Conservation (phyloP, 2,797 vertebrate genomes). For the Chiloscyllium punctatum region DNA sequence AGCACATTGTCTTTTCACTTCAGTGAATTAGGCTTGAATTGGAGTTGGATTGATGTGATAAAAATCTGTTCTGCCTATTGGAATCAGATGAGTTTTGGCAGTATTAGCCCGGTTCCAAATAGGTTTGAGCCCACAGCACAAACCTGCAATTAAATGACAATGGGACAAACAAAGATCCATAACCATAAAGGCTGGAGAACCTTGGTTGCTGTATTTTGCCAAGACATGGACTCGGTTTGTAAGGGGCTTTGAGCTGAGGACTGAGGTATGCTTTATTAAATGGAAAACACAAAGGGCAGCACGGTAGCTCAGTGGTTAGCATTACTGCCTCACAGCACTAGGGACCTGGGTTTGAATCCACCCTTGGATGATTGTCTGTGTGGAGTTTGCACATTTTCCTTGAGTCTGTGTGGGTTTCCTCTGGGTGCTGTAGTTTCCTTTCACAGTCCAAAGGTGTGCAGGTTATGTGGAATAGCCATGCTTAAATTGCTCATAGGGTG, state of each 20-base stretch:
- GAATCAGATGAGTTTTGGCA: neutral
- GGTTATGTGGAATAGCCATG: no score
- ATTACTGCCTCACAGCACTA: no score
- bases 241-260: neutral
- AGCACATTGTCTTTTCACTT: neutral
- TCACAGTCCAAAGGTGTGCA: no score
- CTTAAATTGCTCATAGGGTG: no score
- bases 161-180: neutral
- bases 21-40: neutral
- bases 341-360: no score
- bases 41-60: neutral
- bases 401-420: no score
- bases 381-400: no score
- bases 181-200: neutral
- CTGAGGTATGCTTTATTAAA: neutral
- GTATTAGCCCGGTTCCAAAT: neutral
- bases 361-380: no score
- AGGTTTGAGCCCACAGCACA: neutral
- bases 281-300: neutral
- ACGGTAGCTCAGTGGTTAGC: no score
- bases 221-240: neutral
- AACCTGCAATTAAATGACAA: neutral
- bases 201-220: neutral
- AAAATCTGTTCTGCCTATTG: neutral
- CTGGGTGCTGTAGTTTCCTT: no score